phyloP scores from a whole-genome alignment of 2,888 invertebrate genomes.

The Blastobasis lacticolella region DNA sequence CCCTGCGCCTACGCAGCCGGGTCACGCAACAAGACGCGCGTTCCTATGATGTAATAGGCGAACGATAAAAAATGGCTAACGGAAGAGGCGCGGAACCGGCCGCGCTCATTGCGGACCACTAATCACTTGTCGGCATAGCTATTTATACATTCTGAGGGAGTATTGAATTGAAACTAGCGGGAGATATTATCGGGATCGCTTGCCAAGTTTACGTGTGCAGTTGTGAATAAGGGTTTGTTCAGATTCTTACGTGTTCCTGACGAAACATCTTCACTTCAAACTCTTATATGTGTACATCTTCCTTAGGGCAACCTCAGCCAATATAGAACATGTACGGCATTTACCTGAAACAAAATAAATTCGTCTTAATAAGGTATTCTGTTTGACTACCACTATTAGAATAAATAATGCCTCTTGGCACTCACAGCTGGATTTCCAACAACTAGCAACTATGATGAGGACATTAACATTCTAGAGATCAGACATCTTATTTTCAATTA shows the following conservation, averaged over 20 bases:
- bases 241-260: no score
- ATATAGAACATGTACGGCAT: no score
- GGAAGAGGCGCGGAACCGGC: conserved; percentile 59
- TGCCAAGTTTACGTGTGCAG: no score
- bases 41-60: conserved; percentile 57
- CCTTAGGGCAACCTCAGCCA: no score
- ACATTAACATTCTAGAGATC: conserved; percentile 36
- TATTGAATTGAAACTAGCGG: no score
- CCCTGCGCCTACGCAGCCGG: conserved; percentile 63
- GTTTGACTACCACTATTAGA: no score
- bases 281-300: no score
- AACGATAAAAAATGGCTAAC: conserved; percentile 51
- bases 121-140: conserved; percentile 37
- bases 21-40: conserved; percentile 45
- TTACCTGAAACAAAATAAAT: no score
- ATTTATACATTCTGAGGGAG: conserved; percentile 15
- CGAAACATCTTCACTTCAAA: no score
- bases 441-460: conserved; percentile 5
- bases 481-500: conserved; percentile 36
- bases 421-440: conserved; percentile 26
- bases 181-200: no score
- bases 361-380: no score
- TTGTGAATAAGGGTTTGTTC: no score
- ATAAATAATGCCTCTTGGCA: conserved; percentile 1
- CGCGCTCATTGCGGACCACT: conserved; percentile 36